Evolutionary conservation across 2,797 vertebrate species (phyloP).

Genomic region (Pantherophis vulpinus): DNA sequence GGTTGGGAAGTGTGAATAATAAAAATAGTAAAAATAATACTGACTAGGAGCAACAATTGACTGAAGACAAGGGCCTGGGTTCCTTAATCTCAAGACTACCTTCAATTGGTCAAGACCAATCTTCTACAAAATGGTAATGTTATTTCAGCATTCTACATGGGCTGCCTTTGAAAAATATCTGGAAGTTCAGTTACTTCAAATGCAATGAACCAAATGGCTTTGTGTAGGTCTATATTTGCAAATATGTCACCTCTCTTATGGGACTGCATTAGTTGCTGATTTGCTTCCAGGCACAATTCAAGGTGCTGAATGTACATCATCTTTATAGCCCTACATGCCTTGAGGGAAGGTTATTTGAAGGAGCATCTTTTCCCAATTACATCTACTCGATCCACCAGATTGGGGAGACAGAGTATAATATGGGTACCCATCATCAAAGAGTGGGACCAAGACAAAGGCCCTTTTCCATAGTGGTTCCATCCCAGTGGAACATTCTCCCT

Average conservation of each 20-base stretch:
- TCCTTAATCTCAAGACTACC: not conserved
- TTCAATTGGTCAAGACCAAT: not conserved
- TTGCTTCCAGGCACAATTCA: not conserved
- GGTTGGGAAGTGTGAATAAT: not conserved
- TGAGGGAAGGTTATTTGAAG: not conserved
- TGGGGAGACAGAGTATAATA: not conserved
- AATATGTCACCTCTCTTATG: not conserved
- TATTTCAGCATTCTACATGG: not conserved
- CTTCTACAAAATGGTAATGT: not conserved
- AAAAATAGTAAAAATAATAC: not conserved
- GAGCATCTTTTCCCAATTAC: not conserved
- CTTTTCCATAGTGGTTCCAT: not conserved
- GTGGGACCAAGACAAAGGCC: not conserved
- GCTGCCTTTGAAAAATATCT: not conserved
- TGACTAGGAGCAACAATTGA: not conserved
- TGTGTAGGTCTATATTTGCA: not conserved
- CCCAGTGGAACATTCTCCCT: too few species aligned
- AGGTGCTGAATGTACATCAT: not conserved
- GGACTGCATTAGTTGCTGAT: not conserved
- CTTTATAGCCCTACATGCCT: not conserved
- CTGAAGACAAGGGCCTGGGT: not conserved
- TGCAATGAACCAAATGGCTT: not conserved
- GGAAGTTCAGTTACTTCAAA: not conserved
- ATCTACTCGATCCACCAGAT: not conserved
- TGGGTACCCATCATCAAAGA: not conserved